Percentiles rank a stretch among this genome's conserved stretches.
Evolutionary conservation across 2,797 vertebrate genomes (phyloP).

Genomic region (Scolopax bukidnonensis): DNA sequence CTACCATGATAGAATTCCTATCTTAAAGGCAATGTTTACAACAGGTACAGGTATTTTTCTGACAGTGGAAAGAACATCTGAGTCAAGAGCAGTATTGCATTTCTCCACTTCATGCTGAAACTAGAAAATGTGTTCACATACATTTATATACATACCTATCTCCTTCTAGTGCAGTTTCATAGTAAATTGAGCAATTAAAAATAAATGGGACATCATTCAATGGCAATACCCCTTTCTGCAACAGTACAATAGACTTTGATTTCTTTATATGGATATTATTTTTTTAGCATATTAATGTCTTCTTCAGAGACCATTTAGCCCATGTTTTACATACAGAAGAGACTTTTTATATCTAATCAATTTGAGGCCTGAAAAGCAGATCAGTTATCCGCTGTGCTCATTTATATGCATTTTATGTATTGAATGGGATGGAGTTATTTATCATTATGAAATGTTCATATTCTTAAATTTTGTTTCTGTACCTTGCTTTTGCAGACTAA

Average conservation of each 20-base stretch:
- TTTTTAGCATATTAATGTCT: background rate
- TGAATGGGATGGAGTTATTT: background rate
- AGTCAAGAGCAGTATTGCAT: background rate
- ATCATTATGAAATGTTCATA: background rate
- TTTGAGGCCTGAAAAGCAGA: background rate
- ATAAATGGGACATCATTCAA: background rate
- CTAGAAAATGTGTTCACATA: background rate
- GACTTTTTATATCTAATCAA: background rate
- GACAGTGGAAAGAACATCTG: background rate
- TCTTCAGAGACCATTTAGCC: background rate
- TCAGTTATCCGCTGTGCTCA: background rate
- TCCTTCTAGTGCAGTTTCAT: background rate
- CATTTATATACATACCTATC: background rate
- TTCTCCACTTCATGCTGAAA: background rate
- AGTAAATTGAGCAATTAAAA: background rate
- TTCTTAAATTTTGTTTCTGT: background rate
- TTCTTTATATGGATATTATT: background rate
- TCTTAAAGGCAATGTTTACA: background rate
- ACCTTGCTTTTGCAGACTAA: constrained; percentile 84
- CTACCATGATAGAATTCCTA: background rate
- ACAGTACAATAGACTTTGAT: background rate
- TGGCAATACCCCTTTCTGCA: background rate
- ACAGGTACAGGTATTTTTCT: background rate
- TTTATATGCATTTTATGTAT: background rate
- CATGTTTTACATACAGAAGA: background rate